Conservation (phyloP, 2,797 vertebrate genomes). For the Coreius guichenoti region DNA sequence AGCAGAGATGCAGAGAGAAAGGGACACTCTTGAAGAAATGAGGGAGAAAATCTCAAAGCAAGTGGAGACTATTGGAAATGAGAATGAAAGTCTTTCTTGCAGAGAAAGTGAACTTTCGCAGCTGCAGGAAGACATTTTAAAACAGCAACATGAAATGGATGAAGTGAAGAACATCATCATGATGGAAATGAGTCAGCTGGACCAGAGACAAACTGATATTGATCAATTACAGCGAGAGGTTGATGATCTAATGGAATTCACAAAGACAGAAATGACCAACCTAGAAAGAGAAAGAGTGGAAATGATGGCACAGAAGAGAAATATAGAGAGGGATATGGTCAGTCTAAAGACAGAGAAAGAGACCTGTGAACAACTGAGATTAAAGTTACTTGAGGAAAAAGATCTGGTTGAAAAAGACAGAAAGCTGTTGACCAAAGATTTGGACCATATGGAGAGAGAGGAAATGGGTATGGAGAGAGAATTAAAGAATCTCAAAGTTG, state of each 20-base stretch:
- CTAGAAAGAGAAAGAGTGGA: slow-evolving; percentile 31
- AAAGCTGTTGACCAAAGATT: slow-evolving; percentile 18
- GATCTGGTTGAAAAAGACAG: slow-evolving; percentile 25
- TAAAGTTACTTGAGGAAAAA: slow-evolving; percentile 23
- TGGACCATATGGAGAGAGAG: not conserved
- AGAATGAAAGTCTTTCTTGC: slow-evolving; percentile 15
- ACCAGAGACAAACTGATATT: slow-evolving; percentile 46
- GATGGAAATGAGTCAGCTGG: slow-evolving; percentile 40
- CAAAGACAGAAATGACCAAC: slow-evolving; percentile 36
- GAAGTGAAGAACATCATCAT: slow-evolving; percentile 42
- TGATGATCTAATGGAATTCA: slow-evolving; percentile 44
- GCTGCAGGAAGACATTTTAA: slow-evolving; percentile 18
- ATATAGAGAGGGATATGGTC: slow-evolving; percentile 8
- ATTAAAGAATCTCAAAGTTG: slow-evolving; percentile 13
- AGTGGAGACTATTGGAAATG: slow-evolving; percentile 5
- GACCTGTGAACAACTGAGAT: slow-evolving; percentile 5
- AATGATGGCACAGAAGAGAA: slow-evolving; percentile 20
- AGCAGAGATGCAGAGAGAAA: slow-evolving; percentile 12
- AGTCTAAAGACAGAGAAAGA: slow-evolving; percentile 12
- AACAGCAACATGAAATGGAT: slow-evolving; percentile 52
- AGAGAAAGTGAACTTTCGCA: slow-evolving; percentile 47
- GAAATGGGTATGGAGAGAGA: slow-evolving; percentile 7
- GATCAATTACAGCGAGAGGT: slow-evolving; percentile 35
- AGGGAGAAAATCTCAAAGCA: slow-evolving; percentile 9
- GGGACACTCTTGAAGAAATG: not conserved